Conservation (phyloP, 1,140 invertebrate genomes). For the Sitophilus oryzae region DNA sequence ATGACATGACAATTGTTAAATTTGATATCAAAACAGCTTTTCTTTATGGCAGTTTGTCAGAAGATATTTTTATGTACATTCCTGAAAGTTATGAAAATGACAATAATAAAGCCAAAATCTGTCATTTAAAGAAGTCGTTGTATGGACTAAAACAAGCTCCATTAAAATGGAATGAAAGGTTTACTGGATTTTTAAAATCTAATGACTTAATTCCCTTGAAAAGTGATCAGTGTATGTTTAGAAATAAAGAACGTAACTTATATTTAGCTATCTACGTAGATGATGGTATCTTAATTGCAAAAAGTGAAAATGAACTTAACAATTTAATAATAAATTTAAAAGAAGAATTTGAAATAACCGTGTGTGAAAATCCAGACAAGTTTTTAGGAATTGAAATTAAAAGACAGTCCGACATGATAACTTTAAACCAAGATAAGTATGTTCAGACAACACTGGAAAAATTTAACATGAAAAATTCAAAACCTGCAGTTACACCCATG, state of each 20-base stretch:
- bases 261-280: neutral
- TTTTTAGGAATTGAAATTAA: no score
- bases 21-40: conserved; percentile 46
- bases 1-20: conserved; percentile 30
- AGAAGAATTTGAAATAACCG: no score
- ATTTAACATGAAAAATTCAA: no score
- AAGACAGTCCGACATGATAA: no score
- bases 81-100: conserved; percentile 37
- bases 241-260: conserved; percentile 6
- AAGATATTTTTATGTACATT: conserved; percentile 44
- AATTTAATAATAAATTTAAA: no score
- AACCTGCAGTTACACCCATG: no score
- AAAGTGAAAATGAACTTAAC: neutral
- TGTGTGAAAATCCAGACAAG: no score
- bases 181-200: no score
- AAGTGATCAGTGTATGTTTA: conserved; percentile 9
- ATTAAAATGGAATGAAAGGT: conserved; percentile 10
- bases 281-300: conserved; percentile 3
- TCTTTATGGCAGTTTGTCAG: conserved; percentile 43
- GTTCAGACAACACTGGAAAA: no score
- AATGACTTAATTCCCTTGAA: no score
- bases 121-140: no score
- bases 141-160: conserved; percentile 39
- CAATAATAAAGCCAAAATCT: conserved; percentile 18
- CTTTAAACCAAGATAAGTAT: no score